These are phyloP conservation scores for Scaptomyza tumidula DNA, from an alignment of 2,888 invertebrate species.

Conservation along the genomic window DNA sequence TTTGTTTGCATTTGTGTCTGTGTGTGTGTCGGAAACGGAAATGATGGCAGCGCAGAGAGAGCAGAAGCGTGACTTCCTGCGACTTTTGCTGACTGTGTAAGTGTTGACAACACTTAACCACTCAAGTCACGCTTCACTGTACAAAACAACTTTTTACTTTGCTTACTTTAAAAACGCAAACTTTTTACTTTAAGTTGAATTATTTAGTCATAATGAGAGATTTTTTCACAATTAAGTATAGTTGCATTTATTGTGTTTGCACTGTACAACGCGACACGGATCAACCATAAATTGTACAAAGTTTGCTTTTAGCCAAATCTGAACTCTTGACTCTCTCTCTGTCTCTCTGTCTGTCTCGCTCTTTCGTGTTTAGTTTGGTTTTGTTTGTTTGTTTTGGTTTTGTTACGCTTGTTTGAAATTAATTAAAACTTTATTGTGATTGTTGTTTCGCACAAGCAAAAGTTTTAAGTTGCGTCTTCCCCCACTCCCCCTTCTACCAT, in stretches of 20 bases:
- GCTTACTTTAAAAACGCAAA: too few relatives aligned
- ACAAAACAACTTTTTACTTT: not conserved
- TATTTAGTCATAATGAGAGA: too few relatives aligned
- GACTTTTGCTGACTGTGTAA: constrained; percentile 28
- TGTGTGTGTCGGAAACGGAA: constrained; percentile 69
- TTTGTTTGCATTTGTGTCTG: constrained; percentile 24
- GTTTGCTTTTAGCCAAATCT: constrained; percentile 38
- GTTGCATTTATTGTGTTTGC: not conserved
- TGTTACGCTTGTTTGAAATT: constrained; percentile 69
- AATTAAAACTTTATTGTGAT: constrained; percentile 77
- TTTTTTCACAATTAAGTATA: not conserved
- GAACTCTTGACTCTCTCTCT: not conserved
- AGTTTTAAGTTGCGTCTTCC: constrained; percentile 27
- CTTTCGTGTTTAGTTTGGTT: constrained; percentile 26
- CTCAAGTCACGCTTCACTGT: constrained; percentile 44
- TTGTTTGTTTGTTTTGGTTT: constrained; percentile 47
- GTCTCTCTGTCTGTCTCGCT: not conserved
- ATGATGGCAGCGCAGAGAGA: constrained; percentile 46
- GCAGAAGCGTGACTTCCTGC: constrained; percentile 50
- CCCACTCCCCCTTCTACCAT: not conserved
- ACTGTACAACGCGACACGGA: not conserved
- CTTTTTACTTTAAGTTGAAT: too few relatives aligned
- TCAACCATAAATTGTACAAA: constrained; percentile 61
- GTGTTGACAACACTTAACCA: constrained; percentile 52
- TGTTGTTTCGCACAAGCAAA: constrained; percentile 62